A percentile compares a stretch with the other conserved stretches of the same genome.
Conservation (phyloP, 2,113 vertebrate genomes). For the Lasiurus borealis region DNA sequence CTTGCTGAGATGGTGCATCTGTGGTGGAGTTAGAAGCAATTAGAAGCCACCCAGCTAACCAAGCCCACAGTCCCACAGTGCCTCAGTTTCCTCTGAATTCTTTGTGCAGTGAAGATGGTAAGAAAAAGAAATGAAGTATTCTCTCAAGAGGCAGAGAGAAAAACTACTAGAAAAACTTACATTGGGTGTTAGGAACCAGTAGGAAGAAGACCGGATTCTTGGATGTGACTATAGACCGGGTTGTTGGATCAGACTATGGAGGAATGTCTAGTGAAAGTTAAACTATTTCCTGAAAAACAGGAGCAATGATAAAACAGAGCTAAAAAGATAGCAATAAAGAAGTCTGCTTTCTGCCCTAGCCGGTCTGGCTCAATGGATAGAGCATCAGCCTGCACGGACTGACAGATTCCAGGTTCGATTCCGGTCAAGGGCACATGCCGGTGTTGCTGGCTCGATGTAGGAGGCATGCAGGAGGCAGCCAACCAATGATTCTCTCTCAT, state of each 20-base stretch:
- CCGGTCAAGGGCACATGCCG: too few relatives aligned
- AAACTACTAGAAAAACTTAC: too few relatives aligned
- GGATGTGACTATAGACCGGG: background rate
- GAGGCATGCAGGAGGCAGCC: too few relatives aligned
- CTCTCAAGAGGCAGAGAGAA: background rate
- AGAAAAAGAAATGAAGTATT: background rate
- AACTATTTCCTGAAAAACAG: background rate
- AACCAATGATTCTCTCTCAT: too few relatives aligned
- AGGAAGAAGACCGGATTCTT: background rate
- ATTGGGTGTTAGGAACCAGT: fast-evolving
- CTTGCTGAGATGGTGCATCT: background rate
- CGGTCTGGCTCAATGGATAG: too few relatives aligned
- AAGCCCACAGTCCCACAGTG: background rate
- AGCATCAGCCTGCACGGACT: too few relatives aligned
- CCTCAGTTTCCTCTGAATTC: background rate
- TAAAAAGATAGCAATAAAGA: background rate
- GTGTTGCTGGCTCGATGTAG: too few relatives aligned
- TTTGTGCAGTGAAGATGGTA: background rate
- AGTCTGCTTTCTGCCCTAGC: background rate
- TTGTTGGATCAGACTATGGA: background rate
- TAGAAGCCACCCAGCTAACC: background rate
- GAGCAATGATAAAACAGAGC: background rate
- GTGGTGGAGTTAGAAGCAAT: background rate
- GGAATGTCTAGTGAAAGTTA: background rate
- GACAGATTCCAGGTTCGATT: too few relatives aligned